phyloP scores from a whole-genome alignment of 1,140 invertebrate species.

The Diabrotica undecimpunctata region DNA sequence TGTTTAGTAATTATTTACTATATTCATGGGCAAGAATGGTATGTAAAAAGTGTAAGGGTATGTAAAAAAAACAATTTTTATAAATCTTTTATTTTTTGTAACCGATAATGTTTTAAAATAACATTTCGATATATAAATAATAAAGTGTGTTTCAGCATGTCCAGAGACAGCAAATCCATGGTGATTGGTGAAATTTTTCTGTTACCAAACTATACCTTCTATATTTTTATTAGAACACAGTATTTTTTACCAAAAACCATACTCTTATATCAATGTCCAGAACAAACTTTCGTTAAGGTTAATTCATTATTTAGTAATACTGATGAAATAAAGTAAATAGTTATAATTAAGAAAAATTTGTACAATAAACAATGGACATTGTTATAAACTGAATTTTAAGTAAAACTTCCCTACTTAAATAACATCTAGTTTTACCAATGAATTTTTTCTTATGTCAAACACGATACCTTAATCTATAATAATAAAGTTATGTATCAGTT shows the following conservation, averaged over 20 bases:
- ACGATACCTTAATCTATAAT: slow-evolving; percentile 29
- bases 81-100: slow-evolving; percentile 36
- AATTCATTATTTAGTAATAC: slow-evolving; percentile 11
- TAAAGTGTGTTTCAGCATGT: slow-evolving; percentile 30
- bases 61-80: slow-evolving; percentile 24
- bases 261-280: slow-evolving; percentile 24
- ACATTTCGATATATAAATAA: slow-evolving; percentile 34
- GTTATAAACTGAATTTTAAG: slow-evolving; percentile 27
- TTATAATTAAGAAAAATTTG: slow-evolving; percentile 10
- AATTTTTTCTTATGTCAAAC: slow-evolving; percentile 30
- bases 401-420: slow-evolving; percentile 29
- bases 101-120: slow-evolving; percentile 33
- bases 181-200: slow-evolving; percentile 29
- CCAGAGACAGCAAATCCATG: slow-evolving; percentile 30
- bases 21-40: not conserved
- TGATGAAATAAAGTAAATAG: slow-evolving; percentile 9
- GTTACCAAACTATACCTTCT: slow-evolving; percentile 27
- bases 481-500: slow-evolving; percentile 21
- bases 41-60: no score
- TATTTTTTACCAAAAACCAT: slow-evolving; percentile 18
- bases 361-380: slow-evolving; percentile 13
- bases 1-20: not conserved
- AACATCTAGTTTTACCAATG: slow-evolving; percentile 35
- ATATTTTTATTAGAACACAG: slow-evolving; percentile 27
- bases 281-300: slow-evolving; percentile 14